Conservation (phyloP, 2,888 invertebrate species). For the Anorthoa munda region DNA sequence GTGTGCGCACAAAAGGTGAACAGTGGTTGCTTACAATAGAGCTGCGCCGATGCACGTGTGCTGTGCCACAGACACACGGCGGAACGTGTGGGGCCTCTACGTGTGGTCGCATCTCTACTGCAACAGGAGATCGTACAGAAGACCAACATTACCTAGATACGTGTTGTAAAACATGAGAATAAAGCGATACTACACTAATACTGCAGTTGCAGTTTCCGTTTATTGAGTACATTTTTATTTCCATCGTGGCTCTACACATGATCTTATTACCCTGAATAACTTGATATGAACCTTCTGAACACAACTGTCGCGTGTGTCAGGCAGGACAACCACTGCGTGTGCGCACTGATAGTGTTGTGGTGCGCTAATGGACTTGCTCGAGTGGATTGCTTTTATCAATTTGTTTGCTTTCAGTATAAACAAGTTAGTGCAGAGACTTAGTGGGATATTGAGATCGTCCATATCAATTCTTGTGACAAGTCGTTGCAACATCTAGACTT, state of each 20-base stretch:
- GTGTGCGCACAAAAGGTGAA: constrained; percentile 45
- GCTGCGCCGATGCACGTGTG: constrained; percentile 46
- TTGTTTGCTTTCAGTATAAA: constrained; percentile 45
- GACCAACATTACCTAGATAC: background rate
- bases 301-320: background rate
- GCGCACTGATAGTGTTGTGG: constrained; percentile 45
- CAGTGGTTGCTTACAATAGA: constrained; percentile 29
- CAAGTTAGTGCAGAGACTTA: constrained; percentile 25
- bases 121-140: constrained; percentile 20
- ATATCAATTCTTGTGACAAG: background rate
- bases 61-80: constrained; percentile 34
- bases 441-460: constrained; percentile 14
- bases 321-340: constrained; percentile 35
- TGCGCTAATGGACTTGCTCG: constrained; percentile 43
- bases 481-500: background rate
- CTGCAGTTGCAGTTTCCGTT: background rate
- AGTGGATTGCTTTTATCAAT: constrained; percentile 50
- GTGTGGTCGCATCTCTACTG: constrained; percentile 52
- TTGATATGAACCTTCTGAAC: constrained; percentile 15
- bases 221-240: background rate
- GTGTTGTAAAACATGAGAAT: background rate
- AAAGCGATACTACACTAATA: background rate
- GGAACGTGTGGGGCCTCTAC: constrained; percentile 59
- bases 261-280: background rate
- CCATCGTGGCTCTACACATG: background rate